A percentile compares a stretch with the other conserved stretches of the same genome.
Conservation (phyloP, 2,797 vertebrate species). For the Aeoliscus strigatus region DNA sequence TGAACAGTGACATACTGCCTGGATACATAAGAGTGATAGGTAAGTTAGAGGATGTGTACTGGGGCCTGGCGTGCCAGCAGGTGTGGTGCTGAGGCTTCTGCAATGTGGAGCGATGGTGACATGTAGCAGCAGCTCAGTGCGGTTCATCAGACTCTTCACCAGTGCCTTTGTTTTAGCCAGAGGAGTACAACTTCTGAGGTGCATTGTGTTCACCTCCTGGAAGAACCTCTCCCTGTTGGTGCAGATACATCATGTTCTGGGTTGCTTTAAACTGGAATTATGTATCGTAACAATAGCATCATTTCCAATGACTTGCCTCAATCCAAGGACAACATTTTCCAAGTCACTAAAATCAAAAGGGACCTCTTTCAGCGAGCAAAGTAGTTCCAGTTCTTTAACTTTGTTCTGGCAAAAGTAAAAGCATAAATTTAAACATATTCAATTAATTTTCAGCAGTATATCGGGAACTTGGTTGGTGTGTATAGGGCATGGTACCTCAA, state of each 20-base stretch:
- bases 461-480: conserved; percentile 1
- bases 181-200: conserved; percentile 78
- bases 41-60: conserved; percentile 19
- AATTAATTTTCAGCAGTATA: background rate
- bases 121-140: conserved; percentile 90
- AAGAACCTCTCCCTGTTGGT: conserved; percentile 90
- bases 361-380: conserved; percentile 95
- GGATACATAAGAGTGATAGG: background rate
- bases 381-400: conserved; percentile 95
- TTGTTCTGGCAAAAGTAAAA: conserved; percentile 80
- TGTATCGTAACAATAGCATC: background rate
- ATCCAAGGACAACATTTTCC: conserved; percentile 89
- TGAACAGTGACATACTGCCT: background rate
- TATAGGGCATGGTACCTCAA: conserved; percentile 78
- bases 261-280: background rate
- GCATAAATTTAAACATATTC: conserved; percentile 7
- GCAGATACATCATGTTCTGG: conserved; percentile 19
- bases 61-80: conserved; percentile 86
- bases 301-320: conserved; percentile 77
- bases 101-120: conserved; percentile 96
- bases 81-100: conserved; percentile 87
- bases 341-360: conserved; percentile 90
- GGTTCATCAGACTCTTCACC: conserved; percentile 96
- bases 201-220: conserved; percentile 87
- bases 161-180: conserved; percentile 90